Percentiles rank a stretch among this genome's conserved stretches.
Conservation (phyloP, 2,888 invertebrate species). For the Ophraella communa region DNA sequence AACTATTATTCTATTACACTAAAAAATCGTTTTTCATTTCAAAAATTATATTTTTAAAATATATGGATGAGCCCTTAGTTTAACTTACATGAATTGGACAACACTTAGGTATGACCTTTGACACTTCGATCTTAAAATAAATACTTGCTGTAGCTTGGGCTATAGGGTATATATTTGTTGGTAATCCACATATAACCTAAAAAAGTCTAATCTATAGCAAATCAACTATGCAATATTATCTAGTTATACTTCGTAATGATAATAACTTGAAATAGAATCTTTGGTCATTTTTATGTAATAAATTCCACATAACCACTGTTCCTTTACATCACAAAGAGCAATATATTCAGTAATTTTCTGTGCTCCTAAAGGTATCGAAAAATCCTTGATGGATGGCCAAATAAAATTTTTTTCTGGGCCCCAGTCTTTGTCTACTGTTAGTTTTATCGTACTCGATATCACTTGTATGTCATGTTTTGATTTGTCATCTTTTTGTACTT, state of each 20-base stretch:
- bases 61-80: too few relatives aligned
- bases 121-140: constrained; percentile 57
- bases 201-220: constrained; percentile 34
- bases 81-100: constrained; percentile 47
- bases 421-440: too few relatives aligned
- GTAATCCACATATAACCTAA: constrained; percentile 59
- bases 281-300: constrained; percentile 31
- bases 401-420: background rate
- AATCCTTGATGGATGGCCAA: constrained; percentile 38
- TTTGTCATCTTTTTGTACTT: too few relatives aligned
- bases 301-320: constrained; percentile 42
- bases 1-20: too few relatives aligned
- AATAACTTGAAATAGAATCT: constrained; percentile 20
- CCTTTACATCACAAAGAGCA: constrained; percentile 32
- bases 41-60: too few relatives aligned
- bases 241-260: constrained; percentile 34
- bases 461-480: too few relatives aligned
- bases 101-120: constrained; percentile 45
- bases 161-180: constrained; percentile 58
- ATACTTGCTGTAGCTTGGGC: constrained; percentile 61
- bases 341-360: constrained; percentile 40
- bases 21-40: too few relatives aligned
- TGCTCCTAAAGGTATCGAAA: constrained; percentile 36
- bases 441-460: too few relatives aligned
- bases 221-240: background rate